Conservation (phyloP, 2,797 vertebrate species). For the Leptoclinus maculatus region DNA sequence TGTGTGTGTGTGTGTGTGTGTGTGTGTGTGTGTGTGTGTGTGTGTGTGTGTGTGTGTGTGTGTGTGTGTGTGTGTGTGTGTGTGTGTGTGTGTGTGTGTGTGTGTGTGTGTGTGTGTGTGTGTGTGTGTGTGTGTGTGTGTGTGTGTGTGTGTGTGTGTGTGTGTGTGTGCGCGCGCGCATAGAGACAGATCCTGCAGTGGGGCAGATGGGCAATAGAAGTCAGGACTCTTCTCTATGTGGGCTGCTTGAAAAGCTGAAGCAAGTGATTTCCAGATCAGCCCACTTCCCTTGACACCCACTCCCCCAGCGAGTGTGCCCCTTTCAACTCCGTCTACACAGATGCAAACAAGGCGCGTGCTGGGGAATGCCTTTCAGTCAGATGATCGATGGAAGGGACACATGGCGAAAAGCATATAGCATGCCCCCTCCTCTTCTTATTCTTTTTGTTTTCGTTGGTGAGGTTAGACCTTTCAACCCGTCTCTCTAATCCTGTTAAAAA, state of each 20-base stretch:
- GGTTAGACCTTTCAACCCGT: conserved; percentile 67
- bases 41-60: too few species aligned
- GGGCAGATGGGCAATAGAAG: conserved; percentile 79
- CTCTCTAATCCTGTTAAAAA: conserved; percentile 82
- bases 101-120: too few species aligned
- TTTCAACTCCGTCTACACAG: conserved; percentile 51
- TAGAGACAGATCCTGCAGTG: conserved; percentile 37
- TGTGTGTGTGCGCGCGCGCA: conserved; percentile 21
- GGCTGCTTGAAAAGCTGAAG: conserved; percentile 65
- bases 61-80: too few species aligned
- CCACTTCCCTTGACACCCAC: conserved; percentile 37
- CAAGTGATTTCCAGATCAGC: conserved; percentile 71
- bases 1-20: too few species aligned
- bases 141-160: too few species aligned
- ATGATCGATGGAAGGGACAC: conserved; percentile 72
- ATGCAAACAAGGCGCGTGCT: conserved; percentile 65
- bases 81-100: too few species aligned
- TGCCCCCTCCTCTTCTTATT: conserved; percentile 34
- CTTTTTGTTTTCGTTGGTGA: conserved; percentile 63
- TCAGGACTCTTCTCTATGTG: conserved; percentile 42
- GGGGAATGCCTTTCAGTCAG: conserved; percentile 69
- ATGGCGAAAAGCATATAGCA: conserved; percentile 53
- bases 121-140: conserved; percentile 12
- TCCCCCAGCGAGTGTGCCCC: conserved; percentile 60
- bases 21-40: too few species aligned